Evolutionary conservation across 1,140 invertebrate genomes (phyloP).

Genomic region (Anoplolepis gracilipes): DNA sequence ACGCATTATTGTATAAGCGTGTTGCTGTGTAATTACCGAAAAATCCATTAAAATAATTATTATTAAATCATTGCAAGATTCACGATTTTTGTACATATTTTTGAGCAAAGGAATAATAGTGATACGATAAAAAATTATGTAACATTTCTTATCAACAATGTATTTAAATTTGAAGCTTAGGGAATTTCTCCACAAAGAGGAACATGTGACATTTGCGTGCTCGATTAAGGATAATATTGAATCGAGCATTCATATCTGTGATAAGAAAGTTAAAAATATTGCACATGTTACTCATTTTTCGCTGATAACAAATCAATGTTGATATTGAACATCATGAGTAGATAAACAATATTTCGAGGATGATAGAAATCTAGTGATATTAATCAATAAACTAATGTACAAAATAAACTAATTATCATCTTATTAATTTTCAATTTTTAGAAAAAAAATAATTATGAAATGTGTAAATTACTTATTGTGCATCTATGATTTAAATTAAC

Average conservation of each 20-base stretch:
- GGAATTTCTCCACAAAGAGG: neutral
- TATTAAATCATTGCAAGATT: no score
- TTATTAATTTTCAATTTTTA: neutral
- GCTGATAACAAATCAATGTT: constrained; percentile 2
- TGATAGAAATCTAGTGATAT: neutral
- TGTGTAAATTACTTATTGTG: neutral
- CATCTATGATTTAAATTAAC: neutral
- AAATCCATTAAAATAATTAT: constrained; percentile 8
- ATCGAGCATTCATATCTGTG: constrained; percentile 1
- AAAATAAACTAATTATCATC: neutral
- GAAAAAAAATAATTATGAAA: neutral
- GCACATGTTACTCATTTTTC: neutral
- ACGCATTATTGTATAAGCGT: neutral
- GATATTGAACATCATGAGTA: neutral
- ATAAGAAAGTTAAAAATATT: constrained; percentile 29
- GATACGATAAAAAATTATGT: constrained; percentile 21
- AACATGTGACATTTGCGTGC: constrained; percentile 17
- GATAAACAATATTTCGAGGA: neutral
- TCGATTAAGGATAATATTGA: constrained; percentile 5
- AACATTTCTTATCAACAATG: constrained; percentile 1
- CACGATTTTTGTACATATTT: neutral
- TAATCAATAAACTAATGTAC: neutral
- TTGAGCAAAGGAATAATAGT: neutral
- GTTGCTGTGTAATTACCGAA: neutral
- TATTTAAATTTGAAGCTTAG: neutral